These are phyloP conservation scores for Tragopan temminckii DNA, from an alignment of 2,797 vertebrate species.

Conservation along the genomic window DNA sequence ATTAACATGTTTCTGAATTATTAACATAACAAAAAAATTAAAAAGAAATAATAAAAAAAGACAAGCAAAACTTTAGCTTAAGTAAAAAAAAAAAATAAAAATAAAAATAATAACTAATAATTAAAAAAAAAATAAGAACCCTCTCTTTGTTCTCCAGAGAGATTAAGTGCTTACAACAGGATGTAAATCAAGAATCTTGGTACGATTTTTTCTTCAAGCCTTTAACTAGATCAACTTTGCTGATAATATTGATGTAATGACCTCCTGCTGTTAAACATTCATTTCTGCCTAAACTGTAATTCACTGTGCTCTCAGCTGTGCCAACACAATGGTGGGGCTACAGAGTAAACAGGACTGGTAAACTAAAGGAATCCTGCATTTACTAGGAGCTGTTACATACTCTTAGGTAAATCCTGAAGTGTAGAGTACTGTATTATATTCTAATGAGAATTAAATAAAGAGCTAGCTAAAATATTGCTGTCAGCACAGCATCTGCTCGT, in stretches of 20 bases:
- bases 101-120: too few relatives aligned
- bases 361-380: not conserved
- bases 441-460: conserved; percentile 64
- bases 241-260: not conserved
- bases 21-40: not conserved
- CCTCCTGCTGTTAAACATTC: not conserved
- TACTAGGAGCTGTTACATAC: not conserved
- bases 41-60: not conserved
- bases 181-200: not conserved
- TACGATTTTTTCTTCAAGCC: not conserved
- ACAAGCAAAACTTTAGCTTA: accelerated
- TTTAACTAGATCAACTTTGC: not conserved
- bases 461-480: conserved; percentile 69
- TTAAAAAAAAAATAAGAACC: not conserved
- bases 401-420: conserved; percentile 10
- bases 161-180: not conserved
- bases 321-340: not conserved
- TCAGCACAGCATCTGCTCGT: conserved; percentile 67
- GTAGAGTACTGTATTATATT: not conserved
- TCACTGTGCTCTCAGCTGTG: not conserved
- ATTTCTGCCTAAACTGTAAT: not conserved
- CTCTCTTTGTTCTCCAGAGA: not conserved
- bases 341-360: not conserved
- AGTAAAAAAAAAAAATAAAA: not conserved
- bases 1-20: not conserved